A percentile compares a stretch with the other conserved stretches of the same genome.
These are phyloP conservation scores for Drosophila murphyi DNA, from an alignment of 1,140 invertebrate genomes.

Conservation along the genomic window DNA sequence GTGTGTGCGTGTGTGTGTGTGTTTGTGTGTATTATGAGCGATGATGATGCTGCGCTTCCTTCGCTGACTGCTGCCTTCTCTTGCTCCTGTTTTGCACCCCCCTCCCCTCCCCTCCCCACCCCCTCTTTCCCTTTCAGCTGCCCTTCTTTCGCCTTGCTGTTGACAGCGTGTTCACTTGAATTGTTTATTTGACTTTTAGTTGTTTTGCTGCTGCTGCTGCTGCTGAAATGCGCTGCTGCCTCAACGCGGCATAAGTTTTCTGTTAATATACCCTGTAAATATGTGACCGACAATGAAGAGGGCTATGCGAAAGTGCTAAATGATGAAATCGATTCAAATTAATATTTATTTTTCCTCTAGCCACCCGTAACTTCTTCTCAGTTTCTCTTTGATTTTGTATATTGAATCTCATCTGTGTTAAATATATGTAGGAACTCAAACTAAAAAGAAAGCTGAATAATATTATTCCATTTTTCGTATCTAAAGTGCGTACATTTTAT, in stretches of 20 bases:
- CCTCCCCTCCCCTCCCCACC: background rate
- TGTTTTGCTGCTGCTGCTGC: constrained; percentile 75
- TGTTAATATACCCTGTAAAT: constrained; percentile 60
- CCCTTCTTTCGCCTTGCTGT: constrained; percentile 25
- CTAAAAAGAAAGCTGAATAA: background rate
- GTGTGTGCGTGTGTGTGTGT: constrained; percentile 2
- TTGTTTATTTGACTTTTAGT: constrained; percentile 83
- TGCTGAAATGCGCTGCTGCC: constrained; percentile 63
- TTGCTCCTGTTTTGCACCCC: background rate
- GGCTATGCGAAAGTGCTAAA: too few relatives aligned
- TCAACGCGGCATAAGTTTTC: constrained; percentile 38
- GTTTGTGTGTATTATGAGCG: constrained; percentile 68
- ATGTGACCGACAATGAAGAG: background rate
- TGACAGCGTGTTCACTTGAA: constrained; percentile 79
- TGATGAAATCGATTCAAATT: too few relatives aligned
- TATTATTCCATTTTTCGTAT: background rate
- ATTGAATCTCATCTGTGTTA: too few relatives aligned
- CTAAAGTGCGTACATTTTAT: too few relatives aligned
- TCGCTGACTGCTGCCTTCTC: constrained; percentile 10
- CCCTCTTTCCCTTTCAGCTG: constrained; percentile 1
- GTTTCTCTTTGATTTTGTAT: too few relatives aligned
- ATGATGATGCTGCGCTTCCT: constrained; percentile 67
- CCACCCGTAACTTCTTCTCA: too few relatives aligned
- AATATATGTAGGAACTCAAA: too few relatives aligned
- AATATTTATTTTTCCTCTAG: too few relatives aligned